A percentile compares a stretch with the other conserved stretches of the same genome.
These are phyloP conservation scores for Nasonia giraulti DNA, from an alignment of 1,140 invertebrate species.

Conservation along the genomic window DNA sequence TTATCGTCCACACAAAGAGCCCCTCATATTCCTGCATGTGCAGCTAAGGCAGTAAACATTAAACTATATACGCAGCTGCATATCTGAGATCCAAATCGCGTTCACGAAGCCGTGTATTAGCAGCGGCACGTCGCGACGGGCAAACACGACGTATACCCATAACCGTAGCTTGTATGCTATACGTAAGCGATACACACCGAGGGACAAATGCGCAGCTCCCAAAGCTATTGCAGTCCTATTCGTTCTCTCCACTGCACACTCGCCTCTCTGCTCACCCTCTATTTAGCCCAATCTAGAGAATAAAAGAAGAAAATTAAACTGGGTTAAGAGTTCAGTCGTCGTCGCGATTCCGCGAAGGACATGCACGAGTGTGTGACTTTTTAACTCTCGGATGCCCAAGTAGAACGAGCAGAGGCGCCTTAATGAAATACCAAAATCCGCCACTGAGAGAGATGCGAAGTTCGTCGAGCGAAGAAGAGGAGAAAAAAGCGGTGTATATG, in stretches of 20 bases:
- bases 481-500: background rate
- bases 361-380: background rate
- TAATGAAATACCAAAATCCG: background rate
- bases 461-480: background rate
- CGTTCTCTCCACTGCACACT: no score
- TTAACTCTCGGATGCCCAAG: background rate
- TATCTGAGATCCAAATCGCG: no score
- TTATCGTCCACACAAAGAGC: no score
- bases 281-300: background rate
- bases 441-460: background rate
- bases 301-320: background rate
- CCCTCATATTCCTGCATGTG: background rate
- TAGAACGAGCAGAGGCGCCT: background rate
- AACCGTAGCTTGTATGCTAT: no score
- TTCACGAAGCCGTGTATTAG: no score
- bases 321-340: background rate
- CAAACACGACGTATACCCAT: no score
- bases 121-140: no score
- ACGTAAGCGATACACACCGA: no score
- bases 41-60: background rate
- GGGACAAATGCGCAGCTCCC: no score
- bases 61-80: background rate
- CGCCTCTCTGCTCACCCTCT: background rate
- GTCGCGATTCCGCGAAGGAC: background rate
- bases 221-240: no score